Evolutionary conservation across 2,113 vertebrate genomes (phyloP).

Genomic region (Tyto alba): DNA sequence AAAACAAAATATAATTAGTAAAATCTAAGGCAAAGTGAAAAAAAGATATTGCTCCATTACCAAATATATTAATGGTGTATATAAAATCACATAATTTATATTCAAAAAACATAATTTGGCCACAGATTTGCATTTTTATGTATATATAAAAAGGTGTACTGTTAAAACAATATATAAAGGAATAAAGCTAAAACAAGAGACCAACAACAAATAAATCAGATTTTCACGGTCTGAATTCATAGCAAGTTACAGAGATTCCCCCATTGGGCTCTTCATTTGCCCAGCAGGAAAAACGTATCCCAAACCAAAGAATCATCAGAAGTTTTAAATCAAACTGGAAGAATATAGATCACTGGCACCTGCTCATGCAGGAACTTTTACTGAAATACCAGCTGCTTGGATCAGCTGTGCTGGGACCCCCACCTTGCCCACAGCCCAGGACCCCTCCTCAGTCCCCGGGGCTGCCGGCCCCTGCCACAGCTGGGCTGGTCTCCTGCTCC

Average conservation of each 20-base stretch:
- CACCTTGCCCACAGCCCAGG: fast-evolving
- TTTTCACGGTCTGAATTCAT: not conserved
- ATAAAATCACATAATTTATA: not conserved
- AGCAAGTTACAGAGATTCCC: not conserved
- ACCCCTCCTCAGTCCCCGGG: fast-evolving
- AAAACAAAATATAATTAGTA: not conserved
- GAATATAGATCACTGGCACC: not conserved
- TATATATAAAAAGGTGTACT: not conserved
- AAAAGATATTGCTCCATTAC: not conserved
- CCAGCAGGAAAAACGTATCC: not conserved
- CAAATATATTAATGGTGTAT: not conserved
- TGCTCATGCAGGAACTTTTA: not conserved
- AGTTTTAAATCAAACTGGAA: not conserved
- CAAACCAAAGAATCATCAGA: not conserved
- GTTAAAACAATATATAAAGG: not conserved
- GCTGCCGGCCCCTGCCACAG: fast-evolving
- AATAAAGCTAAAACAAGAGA: not conserved
- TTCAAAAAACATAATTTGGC: not conserved
- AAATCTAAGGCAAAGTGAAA: not conserved
- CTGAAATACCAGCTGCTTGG: not conserved
- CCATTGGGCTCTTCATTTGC: not conserved
- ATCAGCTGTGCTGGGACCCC: not conserved
- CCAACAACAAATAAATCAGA: not conserved
- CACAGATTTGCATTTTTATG: not conserved
- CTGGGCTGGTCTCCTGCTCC: too few species aligned